phyloP scores from a whole-genome alignment of 2,888 invertebrate species.

The Phrixothrix hirtus region DNA sequence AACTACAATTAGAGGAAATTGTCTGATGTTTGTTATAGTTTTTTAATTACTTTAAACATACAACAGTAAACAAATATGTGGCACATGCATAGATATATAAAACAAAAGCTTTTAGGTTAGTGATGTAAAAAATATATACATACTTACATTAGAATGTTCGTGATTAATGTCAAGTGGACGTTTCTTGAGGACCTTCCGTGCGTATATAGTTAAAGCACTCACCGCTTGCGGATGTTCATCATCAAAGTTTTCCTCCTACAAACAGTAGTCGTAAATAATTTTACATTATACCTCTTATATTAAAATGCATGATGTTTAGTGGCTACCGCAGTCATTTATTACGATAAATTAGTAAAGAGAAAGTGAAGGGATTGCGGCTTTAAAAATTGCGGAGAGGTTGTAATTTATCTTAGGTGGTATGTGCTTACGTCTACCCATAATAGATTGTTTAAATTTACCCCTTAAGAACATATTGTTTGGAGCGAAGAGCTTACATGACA shows the following conservation, averaged over 20 bases:
- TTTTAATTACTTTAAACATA: no score
- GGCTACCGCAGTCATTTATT: constrained; percentile 21
- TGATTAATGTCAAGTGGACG: constrained; percentile 24
- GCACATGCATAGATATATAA: no score
- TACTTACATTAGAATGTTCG: constrained; percentile 25
- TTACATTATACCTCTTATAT: constrained; percentile 14
- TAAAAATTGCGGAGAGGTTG: no score
- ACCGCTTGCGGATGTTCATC: constrained; percentile 42
- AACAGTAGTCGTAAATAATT: constrained; percentile 28
- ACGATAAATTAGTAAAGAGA: constrained; percentile 24
- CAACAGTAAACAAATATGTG: no score
- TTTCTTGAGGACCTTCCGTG: constrained; percentile 45
- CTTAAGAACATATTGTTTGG: neutral
- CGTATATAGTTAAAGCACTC: constrained; percentile 46
- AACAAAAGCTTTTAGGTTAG: no score
- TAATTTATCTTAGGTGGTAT: no score
- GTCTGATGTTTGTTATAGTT: neutral
- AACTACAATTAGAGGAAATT: neutral
- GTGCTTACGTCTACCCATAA: no score
- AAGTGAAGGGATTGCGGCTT: constrained; percentile 10
- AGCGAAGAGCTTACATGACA: neutral
- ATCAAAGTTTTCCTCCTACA: constrained; percentile 37
- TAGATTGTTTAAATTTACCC: no score
- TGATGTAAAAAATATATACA: neutral
- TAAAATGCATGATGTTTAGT: constrained; percentile 23